phyloP scores from a whole-genome alignment of 92 coral and sea anemone species.

The Palythoa caribaeorum region DNA sequence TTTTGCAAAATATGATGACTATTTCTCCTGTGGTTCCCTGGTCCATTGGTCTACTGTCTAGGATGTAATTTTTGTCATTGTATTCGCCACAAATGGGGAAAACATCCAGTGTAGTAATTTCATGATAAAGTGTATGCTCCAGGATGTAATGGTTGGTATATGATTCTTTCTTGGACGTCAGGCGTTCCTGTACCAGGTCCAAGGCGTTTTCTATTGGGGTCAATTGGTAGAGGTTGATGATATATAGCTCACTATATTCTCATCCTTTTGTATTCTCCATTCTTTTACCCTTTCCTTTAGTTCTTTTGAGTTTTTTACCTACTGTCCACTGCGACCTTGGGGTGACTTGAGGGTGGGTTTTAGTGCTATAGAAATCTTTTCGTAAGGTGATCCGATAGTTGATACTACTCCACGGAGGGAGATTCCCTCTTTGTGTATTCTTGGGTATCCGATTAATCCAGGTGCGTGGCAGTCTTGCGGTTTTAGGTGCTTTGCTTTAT shows the following conservation, averaged over 20 bases:
- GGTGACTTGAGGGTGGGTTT: too few species aligned
- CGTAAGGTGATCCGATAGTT: not conserved
- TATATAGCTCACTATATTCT: constrained; percentile 50
- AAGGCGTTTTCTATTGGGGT: too few species aligned
- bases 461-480: constrained; percentile 55
- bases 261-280: constrained; percentile 55
- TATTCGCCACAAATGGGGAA: constrained; percentile 44
- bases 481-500: constrained; percentile 15
- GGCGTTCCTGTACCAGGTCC: too few species aligned
- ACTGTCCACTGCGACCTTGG: constrained; percentile 33
- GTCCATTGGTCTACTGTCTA: too few species aligned
- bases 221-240: constrained; percentile 10
- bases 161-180: too few species aligned
- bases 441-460: constrained; percentile 38
- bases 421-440: constrained; percentile 39
- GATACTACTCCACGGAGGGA: constrained; percentile 59
- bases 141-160: too few species aligned
- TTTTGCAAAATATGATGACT: too few species aligned
- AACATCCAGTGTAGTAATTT: not conserved
- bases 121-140: too few species aligned
- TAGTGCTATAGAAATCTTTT: constrained; percentile 36
- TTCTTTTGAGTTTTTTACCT: constrained; percentile 50
- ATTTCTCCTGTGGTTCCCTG: too few species aligned
- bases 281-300: constrained; percentile 49
- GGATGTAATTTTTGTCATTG: not conserved